Conservation (phyloP, 2,113 vertebrate genomes). For the Mobula birostris region DNA sequence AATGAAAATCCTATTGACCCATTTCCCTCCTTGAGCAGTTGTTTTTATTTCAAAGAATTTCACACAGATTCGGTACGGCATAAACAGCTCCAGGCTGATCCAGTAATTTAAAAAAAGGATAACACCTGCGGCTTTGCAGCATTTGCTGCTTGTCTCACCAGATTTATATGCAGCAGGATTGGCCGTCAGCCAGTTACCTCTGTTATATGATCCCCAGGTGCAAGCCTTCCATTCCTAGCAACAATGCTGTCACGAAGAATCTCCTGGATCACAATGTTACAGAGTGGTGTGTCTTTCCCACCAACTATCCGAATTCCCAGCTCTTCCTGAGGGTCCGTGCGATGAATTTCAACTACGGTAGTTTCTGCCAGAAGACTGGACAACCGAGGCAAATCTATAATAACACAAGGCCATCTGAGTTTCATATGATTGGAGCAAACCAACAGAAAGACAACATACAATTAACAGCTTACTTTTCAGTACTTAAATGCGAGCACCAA, state of each 20-base stretch:
- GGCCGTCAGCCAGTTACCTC: conserved; percentile 59
- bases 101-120: not conserved
- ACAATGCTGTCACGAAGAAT: conserved; percentile 68
- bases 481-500: not conserved
- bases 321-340: conserved; percentile 69
- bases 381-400: conserved; percentile 65
- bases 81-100: not conserved
- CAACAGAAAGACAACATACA: not conserved
- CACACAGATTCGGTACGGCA: not conserved
- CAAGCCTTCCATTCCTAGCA: conserved; percentile 70
- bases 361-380: conserved; percentile 80
- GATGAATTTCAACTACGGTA: conserved; percentile 67
- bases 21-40: not conserved
- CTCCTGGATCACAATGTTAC: conserved; percentile 83
- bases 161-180: not conserved
- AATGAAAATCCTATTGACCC: not conserved
- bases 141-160: not conserved
- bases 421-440: not conserved
- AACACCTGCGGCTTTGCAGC: too few species aligned
- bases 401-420: conserved; percentile 6
- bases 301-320: conserved; percentile 81
- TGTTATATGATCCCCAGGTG: conserved; percentile 82
- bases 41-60: not conserved
- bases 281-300: conserved; percentile 81
- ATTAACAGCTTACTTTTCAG: too few species aligned